Base-by-base conservation (phyloP, 2,113 vertebrate species). In the Rhegmatorhina hoffmannsi region DNA sequence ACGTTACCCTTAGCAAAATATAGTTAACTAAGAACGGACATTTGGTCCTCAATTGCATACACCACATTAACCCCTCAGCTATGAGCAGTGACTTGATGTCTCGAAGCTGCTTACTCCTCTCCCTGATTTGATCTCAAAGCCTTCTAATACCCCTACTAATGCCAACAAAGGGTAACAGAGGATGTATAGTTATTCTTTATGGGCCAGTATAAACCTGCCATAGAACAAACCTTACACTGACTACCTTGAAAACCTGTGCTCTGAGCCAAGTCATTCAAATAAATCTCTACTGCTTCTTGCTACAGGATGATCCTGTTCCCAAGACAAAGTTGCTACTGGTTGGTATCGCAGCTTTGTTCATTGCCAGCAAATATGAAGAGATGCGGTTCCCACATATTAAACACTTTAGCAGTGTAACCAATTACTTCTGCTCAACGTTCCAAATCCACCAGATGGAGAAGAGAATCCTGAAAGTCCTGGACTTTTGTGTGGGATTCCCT, bases 321-420 rank as follows among this genome's bases (percentile, higher is more conserved):
- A 99, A 98, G 95, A 98, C 93, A 46, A 97, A 97, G 64, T 92
- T 99, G 49, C 98, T 98, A 95, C 97, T 99, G 24, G 98, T 99
- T 43, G 98, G 98, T 1, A 97, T 99, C n/a, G 98, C 98, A 0
- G 98, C 98, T 60, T 98, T 99, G 98, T 98, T 99, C 36, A 89
- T 99, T 80, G 98, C 98, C n/a, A 98, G 98, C 78, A 99, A 99
- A 93, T 99, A 99, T 0, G 98, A 99, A 96, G 99, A 99, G 95
- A 97, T 98, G 91, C 97, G 97, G 90, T 98, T 98, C 13, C 98
- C 98, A 2, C 79, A 95, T 94, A 97, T 98, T n/a, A 97, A 87
- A 2, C 98, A 99, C 74, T 98, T 99, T 67, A 97, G 95, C 55
- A 98, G 93, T 28, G 91, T 98, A 72, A 99, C 98, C 0, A 97